Percentiles rank a stretch among this genome's conserved stretches.
Conservation (phyloP, 2,797 vertebrate genomes). For the Cuniculus paca region DNA sequence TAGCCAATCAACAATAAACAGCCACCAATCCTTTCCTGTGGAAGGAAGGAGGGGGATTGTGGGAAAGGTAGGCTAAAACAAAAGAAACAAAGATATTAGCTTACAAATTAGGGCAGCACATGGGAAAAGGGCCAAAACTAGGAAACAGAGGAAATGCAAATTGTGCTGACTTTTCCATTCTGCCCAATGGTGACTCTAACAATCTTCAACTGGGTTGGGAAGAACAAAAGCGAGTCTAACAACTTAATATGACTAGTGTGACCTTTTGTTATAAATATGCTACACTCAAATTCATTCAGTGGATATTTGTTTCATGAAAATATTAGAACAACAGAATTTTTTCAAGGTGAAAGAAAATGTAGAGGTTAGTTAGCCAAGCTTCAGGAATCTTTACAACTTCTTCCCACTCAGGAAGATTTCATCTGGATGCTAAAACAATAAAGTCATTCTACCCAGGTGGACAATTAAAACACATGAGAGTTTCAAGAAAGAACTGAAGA, state of each 20-base stretch:
- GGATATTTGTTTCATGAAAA: slow-evolving; percentile 14
- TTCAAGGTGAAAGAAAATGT: slow-evolving; percentile 36
- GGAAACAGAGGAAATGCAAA: slow-evolving; percentile 30
- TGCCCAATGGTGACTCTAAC: background rate
- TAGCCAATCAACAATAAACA: background rate
- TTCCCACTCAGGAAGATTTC: background rate
- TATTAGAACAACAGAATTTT: background rate
- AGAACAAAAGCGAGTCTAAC: slow-evolving; percentile 10
- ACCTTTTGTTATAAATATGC: slow-evolving; percentile 1
- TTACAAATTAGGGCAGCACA: slow-evolving; percentile 49
- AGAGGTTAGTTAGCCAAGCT: background rate
- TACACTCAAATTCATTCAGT: slow-evolving; percentile 22
- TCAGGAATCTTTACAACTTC: background rate
- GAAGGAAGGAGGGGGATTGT: background rate
- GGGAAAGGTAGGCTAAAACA: slow-evolving; percentile 7
- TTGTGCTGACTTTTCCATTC: slow-evolving; percentile 39
- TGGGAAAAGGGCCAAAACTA: slow-evolving; percentile 20
- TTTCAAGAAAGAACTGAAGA: slow-evolving; percentile 49
- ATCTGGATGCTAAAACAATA: background rate
- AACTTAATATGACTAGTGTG: slow-evolving; percentile 54
- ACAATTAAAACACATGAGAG: slow-evolving; percentile 23
- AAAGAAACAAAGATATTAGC: slow-evolving; percentile 22
- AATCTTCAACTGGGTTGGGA: background rate
- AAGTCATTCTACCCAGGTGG: background rate
- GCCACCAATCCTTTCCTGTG: slow-evolving; percentile 37